Evolutionary conservation across 2,113 vertebrate genomes (phyloP).

Genomic region (Parotia lawesii): DNA sequence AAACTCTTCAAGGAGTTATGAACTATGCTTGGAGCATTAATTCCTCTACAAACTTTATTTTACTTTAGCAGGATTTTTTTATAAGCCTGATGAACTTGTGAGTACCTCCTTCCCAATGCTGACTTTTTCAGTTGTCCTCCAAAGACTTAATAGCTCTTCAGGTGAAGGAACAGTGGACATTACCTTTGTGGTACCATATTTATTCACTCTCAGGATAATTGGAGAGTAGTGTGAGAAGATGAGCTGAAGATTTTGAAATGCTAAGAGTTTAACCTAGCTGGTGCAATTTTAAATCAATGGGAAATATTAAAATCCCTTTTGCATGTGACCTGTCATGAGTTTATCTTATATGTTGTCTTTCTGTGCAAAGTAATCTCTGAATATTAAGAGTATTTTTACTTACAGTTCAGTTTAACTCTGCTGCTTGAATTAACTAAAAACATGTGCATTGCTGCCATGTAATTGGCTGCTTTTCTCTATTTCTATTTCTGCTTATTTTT

Average conservation of each 20-base stretch:
- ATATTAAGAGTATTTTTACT: neutral
- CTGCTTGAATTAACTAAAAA: constrained; percentile 62
- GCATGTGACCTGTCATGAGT: neutral
- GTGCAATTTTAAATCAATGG: neutral
- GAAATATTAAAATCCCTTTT: neutral
- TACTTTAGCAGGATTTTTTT: constrained; percentile 31
- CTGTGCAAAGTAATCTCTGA: neutral
- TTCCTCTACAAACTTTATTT: constrained; percentile 29
- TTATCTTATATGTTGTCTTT: neutral
- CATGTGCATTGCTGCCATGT: neutral
- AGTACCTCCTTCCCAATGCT: neutral
- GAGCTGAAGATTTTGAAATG: neutral
- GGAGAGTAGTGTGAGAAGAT: neutral
- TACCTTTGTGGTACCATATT: neutral
- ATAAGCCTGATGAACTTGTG: constrained; percentile 23
- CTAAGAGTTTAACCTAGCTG: neutral
- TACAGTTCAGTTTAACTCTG: constrained; percentile 50
- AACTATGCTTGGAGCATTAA: neutral
- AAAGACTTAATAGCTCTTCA: neutral
- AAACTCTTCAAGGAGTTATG: neutral
- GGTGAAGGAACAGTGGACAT: neutral
- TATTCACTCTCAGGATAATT: neutral
- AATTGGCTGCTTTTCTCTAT: neutral
- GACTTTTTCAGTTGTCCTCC: constrained; percentile 11
- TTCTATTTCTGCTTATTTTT: constrained; percentile 25